Base-by-base conservation (phyloP, 2,113 vertebrate genomes). In the Tragelaphus scriptus region DNA sequence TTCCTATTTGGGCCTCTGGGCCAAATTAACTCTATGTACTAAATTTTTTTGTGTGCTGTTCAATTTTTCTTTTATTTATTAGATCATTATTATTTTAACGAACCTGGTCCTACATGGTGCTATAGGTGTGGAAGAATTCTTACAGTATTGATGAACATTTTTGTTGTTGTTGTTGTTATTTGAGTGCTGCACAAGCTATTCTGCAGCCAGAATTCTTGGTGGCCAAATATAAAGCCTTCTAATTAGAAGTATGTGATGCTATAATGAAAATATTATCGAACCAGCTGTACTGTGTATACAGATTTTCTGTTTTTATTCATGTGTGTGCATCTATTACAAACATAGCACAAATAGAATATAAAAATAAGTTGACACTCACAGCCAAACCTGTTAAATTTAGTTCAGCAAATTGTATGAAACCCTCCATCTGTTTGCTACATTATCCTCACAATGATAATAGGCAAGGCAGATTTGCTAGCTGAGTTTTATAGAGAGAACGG, bases 371-470 rank as follows among this genome's bases (percentile, higher is more conserved):
- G 98, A 95, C 59, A 85, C 88, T 98, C 97, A 92, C 71, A 98
- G 56, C 85, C 91, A 98, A 98, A 88, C 80, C 94, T 98, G 92
- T 98, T 98, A 98, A 98, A 98, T 98, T 98, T 98, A 98, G 88
- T 94, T 97, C 98, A 98, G 40, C 88, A 98, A 98, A 98, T 98
- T 94, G 84, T 94, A 97, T 98, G 97, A 98, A 98, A 98, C 92
- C 77, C 82, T 98, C 97, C 95, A 97, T 98, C 97, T 98, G 90
- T 97, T 98, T 98, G 49, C 91, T 97, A 94, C 82, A 98, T 98
- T 98, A 98, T 98, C 81, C 53, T 97, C 93, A 98, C 71, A 97
- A 97, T 97, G 90, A 97, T 63, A 97, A 94, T 80, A 94, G 51
- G 71, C 89, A 98, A 97, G 97, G 32, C 53, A 98, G 97, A 99